Conservation (phyloP, 2,113 vertebrate genomes). For the Oncorhynchus masou region DNA sequence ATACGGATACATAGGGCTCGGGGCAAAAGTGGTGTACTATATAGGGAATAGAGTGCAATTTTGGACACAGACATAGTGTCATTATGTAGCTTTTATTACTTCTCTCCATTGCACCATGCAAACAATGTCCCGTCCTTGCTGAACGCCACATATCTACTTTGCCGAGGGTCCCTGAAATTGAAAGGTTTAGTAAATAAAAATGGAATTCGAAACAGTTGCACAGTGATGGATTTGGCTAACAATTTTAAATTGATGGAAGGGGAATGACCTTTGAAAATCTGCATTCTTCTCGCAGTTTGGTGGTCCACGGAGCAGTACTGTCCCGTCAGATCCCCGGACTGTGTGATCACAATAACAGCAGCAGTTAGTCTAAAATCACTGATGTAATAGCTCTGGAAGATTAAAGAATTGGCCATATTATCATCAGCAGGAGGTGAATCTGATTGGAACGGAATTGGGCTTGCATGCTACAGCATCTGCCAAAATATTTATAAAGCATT, state of each 20-base stretch:
- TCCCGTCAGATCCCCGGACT: slow-evolving; percentile 89
- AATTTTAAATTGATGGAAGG: background rate
- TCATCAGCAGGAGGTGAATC: too few relatives aligned
- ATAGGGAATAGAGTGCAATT: background rate
- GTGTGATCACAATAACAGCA: slow-evolving; percentile 9
- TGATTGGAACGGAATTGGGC: too few relatives aligned
- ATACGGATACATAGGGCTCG: background rate
- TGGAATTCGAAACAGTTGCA: background rate
- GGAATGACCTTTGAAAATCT: slow-evolving; percentile 76
- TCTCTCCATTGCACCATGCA: slow-evolving; percentile 88
- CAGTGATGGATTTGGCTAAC: background rate
- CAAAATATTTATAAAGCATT: too few relatives aligned
- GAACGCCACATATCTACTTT: slow-evolving; percentile 81
- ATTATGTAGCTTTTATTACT: slow-evolving; percentile 66
- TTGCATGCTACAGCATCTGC: too few relatives aligned
- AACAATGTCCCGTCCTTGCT: slow-evolving; percentile 89
- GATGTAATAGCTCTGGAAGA: too few relatives aligned
- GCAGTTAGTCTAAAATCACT: too few relatives aligned
- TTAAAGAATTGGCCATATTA: too few relatives aligned
- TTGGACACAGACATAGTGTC: too few relatives aligned
- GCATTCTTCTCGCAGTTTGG: slow-evolving; percentile 80
- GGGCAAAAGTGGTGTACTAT: too few relatives aligned
- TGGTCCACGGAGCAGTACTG: slow-evolving; percentile 83
- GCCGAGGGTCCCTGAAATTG: slow-evolving; percentile 70
- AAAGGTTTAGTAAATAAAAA: background rate